Conservation (phyloP, 2,888 invertebrate genomes). For the Fragum whitleyi region DNA sequence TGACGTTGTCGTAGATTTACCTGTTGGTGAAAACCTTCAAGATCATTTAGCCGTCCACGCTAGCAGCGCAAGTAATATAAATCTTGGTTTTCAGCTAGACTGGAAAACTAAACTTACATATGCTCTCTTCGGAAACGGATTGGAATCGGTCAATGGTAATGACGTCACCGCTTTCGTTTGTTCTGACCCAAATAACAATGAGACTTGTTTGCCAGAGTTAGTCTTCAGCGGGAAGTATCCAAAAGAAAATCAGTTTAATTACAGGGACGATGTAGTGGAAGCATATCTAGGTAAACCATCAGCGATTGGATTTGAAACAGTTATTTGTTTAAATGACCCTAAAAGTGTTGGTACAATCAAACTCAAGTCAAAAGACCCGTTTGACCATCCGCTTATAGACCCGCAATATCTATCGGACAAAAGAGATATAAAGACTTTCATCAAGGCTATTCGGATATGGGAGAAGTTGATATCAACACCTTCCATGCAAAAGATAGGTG, state of each 20-base stretch:
- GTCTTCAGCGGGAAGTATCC: slow-evolving; percentile 30
- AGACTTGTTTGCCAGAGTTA: slow-evolving; percentile 52
- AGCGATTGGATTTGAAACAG: slow-evolving; percentile 76
- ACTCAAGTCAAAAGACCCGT: slow-evolving; percentile 90
- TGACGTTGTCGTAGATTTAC: slow-evolving; percentile 77
- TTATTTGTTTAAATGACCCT: slow-evolving; percentile 85
- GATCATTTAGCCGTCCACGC: slow-evolving; percentile 40
- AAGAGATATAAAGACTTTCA: slow-evolving; percentile 87
- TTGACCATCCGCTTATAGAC: slow-evolving; percentile 93
- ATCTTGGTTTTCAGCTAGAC: slow-evolving; percentile 34
- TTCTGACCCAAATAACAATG: slow-evolving; percentile 24
- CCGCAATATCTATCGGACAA: slow-evolving; percentile 92
- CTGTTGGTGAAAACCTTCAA: slow-evolving; percentile 67
- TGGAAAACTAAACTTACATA: slow-evolving; percentile 36
- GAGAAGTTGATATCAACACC: slow-evolving; percentile 53
- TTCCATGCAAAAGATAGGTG: slow-evolving; percentile 56
- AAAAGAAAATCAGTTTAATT: slow-evolving; percentile 27
- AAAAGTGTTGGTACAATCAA: slow-evolving; percentile 92
- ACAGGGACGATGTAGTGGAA: slow-evolving; percentile 44
- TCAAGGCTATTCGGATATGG: slow-evolving; percentile 47
- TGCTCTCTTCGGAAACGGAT: slow-evolving; percentile 42
- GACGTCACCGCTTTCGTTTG: slow-evolving; percentile 50
- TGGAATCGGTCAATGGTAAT: slow-evolving; percentile 34
- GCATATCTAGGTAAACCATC: slow-evolving; percentile 32
- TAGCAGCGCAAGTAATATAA: slow-evolving; percentile 28